Conservation (phyloP, 2,113 vertebrate genomes). For the Lontra canadensis region DNA sequence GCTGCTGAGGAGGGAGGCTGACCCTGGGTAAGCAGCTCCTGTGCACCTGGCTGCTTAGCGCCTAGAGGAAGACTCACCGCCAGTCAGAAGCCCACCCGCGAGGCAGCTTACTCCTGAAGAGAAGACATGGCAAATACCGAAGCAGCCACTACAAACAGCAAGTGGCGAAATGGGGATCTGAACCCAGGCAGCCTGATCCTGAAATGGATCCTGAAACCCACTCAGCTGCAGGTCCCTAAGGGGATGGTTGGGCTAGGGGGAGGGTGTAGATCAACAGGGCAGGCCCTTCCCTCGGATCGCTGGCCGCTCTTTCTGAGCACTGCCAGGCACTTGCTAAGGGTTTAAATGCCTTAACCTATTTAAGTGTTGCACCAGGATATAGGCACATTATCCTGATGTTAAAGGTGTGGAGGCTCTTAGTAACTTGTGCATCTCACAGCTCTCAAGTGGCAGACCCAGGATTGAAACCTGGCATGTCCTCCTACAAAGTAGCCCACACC, state of each 20-base stretch:
- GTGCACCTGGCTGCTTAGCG: background rate
- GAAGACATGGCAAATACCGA: background rate
- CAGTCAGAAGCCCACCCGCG: background rate
- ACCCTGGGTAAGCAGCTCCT: background rate
- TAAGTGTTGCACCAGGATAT: background rate
- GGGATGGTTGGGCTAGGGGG: rapidly evolving
- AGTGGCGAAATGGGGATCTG: too few relatives aligned
- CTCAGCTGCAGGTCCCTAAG: background rate
- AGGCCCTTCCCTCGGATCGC: background rate
- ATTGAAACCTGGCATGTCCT: background rate
- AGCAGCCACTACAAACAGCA: background rate
- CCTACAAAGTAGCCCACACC: background rate
- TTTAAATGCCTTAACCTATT: background rate
- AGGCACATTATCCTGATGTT: background rate
- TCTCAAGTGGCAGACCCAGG: background rate
- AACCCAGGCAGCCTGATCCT: background rate
- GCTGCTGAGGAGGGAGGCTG: background rate
- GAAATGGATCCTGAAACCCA: background rate
- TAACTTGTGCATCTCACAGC: background rate
- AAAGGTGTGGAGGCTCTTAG: background rate
- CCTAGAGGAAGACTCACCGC: background rate
- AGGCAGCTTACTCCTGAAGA: background rate
- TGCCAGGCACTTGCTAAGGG: background rate
- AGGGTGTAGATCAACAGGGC: background rate
- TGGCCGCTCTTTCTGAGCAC: background rate